Base-by-base conservation (phyloP, 2,113 vertebrate genomes). In the Aix galericulata region DNA sequence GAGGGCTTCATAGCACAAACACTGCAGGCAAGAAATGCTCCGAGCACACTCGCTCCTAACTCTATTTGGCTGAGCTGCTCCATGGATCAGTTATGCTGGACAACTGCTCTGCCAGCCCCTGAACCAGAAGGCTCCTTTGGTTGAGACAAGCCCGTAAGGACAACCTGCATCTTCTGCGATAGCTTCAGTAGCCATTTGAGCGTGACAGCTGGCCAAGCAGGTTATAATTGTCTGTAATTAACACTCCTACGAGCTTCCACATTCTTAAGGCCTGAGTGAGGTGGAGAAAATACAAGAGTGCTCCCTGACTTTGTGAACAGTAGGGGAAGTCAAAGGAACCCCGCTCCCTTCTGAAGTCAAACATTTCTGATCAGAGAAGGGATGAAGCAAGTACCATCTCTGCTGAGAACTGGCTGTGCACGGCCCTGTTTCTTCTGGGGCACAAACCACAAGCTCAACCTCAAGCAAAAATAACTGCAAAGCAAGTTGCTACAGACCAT, bases 151-250 rank as follows among this genome's bases (percentile, higher is more conserved):
- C 36, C 63, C 32, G 21, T 26, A 22, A 64, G 40, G 50, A 46
- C 86, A 79, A 82, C 0, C 13, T 26, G 62, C 48, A 6, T 79
- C 69, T 76, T 72, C 40, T 78, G 32, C 21, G 17, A 16, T 66
- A 84, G 25, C 59, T 91, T 73, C 88, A 66, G 44, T 34, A 89
- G 67, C 52, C 40, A 63, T 44, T 27, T 64, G 91, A 82, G 80
- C 69, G 88, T 63, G 82, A 31, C 4, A 55, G 80, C 93, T 75
- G 72, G 88, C 88, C 88, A 53, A 88, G 82, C 95, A 94, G 91
- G 95, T 95, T 96, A 40, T 95, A 95, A 94, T 94, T 86, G 73
- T 42, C 82, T 81, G 52, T 96, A 96, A 96, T 96, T 95, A 94
- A 77, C 74, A 89, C 86, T 82, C 80, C 94, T 38, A 87, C 53